These are phyloP conservation scores for Spicauda simplicius DNA, from an alignment of 2,888 invertebrate species.

Conservation along the genomic window DNA sequence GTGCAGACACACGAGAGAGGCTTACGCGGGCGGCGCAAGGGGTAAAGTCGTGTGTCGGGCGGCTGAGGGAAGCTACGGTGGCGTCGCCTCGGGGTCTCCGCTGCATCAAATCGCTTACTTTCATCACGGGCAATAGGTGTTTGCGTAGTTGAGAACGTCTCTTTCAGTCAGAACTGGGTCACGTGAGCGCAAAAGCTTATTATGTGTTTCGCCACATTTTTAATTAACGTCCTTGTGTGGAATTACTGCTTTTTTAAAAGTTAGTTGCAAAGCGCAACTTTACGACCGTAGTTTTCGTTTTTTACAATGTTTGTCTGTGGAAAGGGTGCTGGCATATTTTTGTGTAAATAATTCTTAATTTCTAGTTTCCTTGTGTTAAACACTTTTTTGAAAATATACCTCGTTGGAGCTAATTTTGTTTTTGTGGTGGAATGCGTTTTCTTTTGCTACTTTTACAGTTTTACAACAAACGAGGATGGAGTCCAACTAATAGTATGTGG, in stretches of 20 bases:
- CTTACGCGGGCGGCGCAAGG: conserved; percentile 50
- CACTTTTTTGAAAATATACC: no score
- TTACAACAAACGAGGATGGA: no score
- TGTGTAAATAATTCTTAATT: no score
- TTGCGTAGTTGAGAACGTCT: conserved; percentile 28
- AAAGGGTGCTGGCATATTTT: no score
- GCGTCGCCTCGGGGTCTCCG: conserved; percentile 42
- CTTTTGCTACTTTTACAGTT: no score
- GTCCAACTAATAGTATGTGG: no score
- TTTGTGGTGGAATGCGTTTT: no score
- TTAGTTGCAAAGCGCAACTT: conserved; percentile 20
- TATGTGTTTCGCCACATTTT: conserved; percentile 36
- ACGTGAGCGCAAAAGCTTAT: conserved; percentile 33
- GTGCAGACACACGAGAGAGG: conserved; percentile 40
- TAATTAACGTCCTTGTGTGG: conserved; percentile 36
- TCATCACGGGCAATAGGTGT: conserved; percentile 39
- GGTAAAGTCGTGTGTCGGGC: conserved; percentile 46
- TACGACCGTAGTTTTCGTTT: neutral
- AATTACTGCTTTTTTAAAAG: conserved; percentile 33
- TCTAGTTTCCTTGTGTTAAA: no score
- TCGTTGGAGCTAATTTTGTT: no score
- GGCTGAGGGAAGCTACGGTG: conserved; percentile 24
- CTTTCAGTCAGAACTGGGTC: conserved; percentile 31
- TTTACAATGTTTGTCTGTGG: no score
- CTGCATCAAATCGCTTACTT: conserved; percentile 46